Base-by-base conservation (phyloP, 2,797 vertebrate genomes). In the Tokudaia muenninki region DNA sequence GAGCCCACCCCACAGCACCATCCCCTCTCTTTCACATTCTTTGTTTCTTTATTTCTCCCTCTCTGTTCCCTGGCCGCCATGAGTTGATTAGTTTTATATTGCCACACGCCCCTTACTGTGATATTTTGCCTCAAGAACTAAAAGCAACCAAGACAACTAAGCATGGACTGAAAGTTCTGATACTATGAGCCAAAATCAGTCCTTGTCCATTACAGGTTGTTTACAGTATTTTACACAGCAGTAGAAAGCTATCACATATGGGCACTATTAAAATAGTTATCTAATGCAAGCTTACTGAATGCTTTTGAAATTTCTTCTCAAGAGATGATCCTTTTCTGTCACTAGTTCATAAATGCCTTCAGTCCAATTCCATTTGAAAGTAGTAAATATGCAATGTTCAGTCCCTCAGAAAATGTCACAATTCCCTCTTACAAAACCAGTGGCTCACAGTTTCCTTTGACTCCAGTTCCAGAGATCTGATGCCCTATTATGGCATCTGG, bases 271-370 rank as follows among this genome's bases (percentile, higher is more conserved):
- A 96, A 81, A 82, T 90, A 14, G 65, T 63, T 81, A 92, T n/a
- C 21, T 57, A 92, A 34, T 26, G 31, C 9, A 93, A 92, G 4
- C 2, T 67, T 82, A 79, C 86, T 59, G 57, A 94, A 41, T 52
- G 19, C 26, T 87, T 92, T 93, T 92, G 65, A 78, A 82, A 75
- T 94, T 81, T 94, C 31, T 59, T 91, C 75, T 84, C 87, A 91
- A 50, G 26, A 87, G 12, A 86, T 87, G 47, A 26, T 77, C 17
- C 10, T 61, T 8, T 83, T 96, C 78, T 89, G 1, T 24, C 57
- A 90, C 22, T 67, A 82, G 29, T 91, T 21, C 55, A 37, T 80
- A 21, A 89, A 65, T 74, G 37, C 8, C 26, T 93, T 67, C 67
- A 6, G 34, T 88, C 19, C 9, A n/a, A 16, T 89, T 90, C 3